Evolutionary conservation across 2,888 invertebrate genomes (phyloP).

Genomic region (Latrodectus elegans): DNA sequence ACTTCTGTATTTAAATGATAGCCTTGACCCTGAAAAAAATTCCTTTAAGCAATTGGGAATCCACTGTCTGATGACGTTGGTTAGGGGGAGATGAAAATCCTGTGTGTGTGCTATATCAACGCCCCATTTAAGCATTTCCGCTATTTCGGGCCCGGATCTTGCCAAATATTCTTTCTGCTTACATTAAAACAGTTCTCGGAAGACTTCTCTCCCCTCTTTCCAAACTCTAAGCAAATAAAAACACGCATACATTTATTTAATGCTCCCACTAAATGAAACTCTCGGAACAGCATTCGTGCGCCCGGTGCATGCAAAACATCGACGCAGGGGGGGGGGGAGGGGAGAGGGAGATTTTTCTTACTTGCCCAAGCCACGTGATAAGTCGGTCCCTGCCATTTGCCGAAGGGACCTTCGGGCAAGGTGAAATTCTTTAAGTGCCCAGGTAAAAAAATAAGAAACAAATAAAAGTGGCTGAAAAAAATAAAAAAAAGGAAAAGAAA

Average conservation of each 20-base stretch:
- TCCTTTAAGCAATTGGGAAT: slow-evolving; percentile 41
- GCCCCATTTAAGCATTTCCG: slow-evolving; percentile 48
- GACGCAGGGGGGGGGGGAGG: neutral
- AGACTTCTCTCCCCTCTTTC: neutral
- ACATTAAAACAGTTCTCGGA: slow-evolving; percentile 42
- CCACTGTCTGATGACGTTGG: slow-evolving; percentile 31
- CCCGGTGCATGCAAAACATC: neutral
- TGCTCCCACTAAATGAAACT: neutral
- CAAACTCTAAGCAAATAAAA: neutral
- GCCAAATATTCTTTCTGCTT: slow-evolving; percentile 37
- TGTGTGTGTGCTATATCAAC: slow-evolving; percentile 25
- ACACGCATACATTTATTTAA: neutral
- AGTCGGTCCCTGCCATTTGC: slow-evolving; percentile 55
- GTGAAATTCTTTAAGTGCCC: slow-evolving; percentile 60
- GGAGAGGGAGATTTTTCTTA: slow-evolving; percentile 38
- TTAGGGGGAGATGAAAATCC: neutral
- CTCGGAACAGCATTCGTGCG: neutral
- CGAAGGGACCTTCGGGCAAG: slow-evolving; percentile 59
- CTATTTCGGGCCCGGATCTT: slow-evolving; percentile 41
- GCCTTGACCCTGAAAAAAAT: slow-evolving; percentile 56
- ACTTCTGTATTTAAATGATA: slow-evolving; percentile 28
- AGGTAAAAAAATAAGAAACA: slow-evolving; percentile 46
- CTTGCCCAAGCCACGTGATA: slow-evolving; percentile 38
- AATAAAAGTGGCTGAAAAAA: slow-evolving; percentile 16
- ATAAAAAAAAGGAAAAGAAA: slow-evolving; percentile 39